Conservation (phyloP, 2,113 vertebrate genomes). For the Gulo gulo region DNA sequence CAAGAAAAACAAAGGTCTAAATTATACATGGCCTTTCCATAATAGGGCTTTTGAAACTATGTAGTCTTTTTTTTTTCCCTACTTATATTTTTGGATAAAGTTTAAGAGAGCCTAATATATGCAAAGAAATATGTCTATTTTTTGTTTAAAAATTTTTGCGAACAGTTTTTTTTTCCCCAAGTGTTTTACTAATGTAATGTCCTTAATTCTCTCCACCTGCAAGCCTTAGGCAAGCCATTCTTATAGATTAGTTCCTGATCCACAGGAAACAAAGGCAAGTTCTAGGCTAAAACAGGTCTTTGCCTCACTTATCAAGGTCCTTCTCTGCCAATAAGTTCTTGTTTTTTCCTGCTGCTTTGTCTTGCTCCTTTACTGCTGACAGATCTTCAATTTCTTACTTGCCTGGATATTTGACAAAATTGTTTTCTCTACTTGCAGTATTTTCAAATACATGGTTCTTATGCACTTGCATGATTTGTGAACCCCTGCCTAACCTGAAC, state of each 20-base stretch:
- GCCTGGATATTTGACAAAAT: background rate
- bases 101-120: background rate
- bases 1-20: background rate
- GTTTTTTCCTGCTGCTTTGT: background rate
- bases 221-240: constrained; percentile 3
- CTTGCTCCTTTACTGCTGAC: background rate
- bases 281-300: background rate
- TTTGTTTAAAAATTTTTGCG: background rate
- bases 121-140: background rate
- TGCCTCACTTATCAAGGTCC: background rate
- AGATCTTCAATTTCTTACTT: background rate
- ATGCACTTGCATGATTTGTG: background rate
- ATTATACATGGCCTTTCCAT: background rate
- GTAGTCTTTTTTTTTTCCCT: background rate
- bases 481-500: background rate
- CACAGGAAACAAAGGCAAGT: background rate
- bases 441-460: background rate
- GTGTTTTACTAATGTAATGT: background rate
- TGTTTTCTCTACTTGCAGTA: background rate
- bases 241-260: constrained; percentile 8
- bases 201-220: background rate
- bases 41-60: background rate
- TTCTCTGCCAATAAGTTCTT: background rate
- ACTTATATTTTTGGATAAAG: background rate
- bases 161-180: background rate